Evolutionary conservation across 2,888 invertebrate genomes (phyloP), one percentile per base, ranked within the genome.

Genomic region (Sepioteuthis lessoniana): DNA sequence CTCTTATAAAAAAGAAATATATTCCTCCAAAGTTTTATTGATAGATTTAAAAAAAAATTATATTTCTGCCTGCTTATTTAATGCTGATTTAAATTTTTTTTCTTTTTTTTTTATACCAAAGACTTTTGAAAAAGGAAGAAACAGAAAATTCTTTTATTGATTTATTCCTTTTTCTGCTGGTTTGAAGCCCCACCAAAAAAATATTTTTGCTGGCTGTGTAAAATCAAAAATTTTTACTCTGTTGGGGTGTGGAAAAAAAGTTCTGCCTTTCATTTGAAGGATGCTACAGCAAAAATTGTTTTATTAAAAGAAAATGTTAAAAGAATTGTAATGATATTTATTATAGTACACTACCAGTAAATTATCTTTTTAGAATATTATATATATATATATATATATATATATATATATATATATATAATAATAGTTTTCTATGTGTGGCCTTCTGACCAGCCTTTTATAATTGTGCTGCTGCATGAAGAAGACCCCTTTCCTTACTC

Each of bases 361-460:
- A n/a, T 76, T n/a, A 76, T 35, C 76, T 35, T n/a, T 76, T 76
- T 5, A 13, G 19, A 76, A 76, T 76, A 35, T 76, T 76, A n/a
- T n/a, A n/a, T n/a, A n/a, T n/a, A n/a, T n/a, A n/a, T 50, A 21
- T 19, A 8, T 46, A 10, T 8, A n/a, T n/a, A n/a, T n/a, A n/a
- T n/a, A n/a, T n/a, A n/a, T n/a, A n/a, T n/a, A n/a, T n/a, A n/a
- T n/a, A n/a, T n/a, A n/a, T n/a, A n/a, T n/a, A n/a, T n/a, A n/a
- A n/a, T n/a, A n/a, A n/a, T n/a, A 35, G 76, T 76, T 76, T n/a
- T 76, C 76, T 35, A 76, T 35, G n/a, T 35, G n/a, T 76, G 76
- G 76, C 76, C 76, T 76, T 76, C 76, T n/a, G 76, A 76, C 76
- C 76, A 76, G 76, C 76, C n/a, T 76, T 76, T 76, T 76, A 76